These are phyloP conservation scores for Spisula subtruncata DNA, from an alignment of 2,888 invertebrate species.

Conservation along the genomic window DNA sequence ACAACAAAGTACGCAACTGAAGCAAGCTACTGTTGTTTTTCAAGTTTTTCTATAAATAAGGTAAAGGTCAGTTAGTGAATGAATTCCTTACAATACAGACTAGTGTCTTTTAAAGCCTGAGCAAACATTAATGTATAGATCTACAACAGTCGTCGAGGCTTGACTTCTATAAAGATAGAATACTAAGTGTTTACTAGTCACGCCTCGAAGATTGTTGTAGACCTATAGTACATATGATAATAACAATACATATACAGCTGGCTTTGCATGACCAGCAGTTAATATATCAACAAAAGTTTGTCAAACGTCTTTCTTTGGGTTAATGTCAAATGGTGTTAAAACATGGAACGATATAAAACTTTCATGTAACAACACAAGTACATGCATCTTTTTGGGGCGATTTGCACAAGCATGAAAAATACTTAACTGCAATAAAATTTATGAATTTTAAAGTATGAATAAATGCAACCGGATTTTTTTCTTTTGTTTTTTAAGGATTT, in stretches of 20 bases:
- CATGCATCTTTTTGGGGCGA: slow-evolving; percentile 8
- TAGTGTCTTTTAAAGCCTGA: slow-evolving; percentile 55
- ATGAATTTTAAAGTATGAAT: slow-evolving; percentile 42
- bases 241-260: slow-evolving; percentile 30
- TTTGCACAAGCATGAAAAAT: slow-evolving; percentile 42
- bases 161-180: too few species aligned
- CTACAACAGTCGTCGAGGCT: too few species aligned
- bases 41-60: neutral
- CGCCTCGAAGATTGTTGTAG: too few species aligned
- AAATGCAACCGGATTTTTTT: slow-evolving; percentile 38
- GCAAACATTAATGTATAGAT: slow-evolving; percentile 41
- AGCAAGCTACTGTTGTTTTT: neutral
- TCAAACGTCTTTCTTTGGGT: slow-evolving; percentile 34
- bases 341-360: slow-evolving; percentile 44
- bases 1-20: neutral
- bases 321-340: slow-evolving; percentile 43
- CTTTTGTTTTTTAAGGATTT: slow-evolving; percentile 3
- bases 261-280: neutral
- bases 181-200: too few species aligned
- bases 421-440: slow-evolving; percentile 43
- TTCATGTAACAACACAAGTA: slow-evolving; percentile 39
- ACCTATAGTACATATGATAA: slow-evolving; percentile 9
- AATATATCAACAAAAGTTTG: neutral
- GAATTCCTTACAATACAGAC: slow-evolving; percentile 39
- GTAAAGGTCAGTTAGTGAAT: neutral